phyloP scores from a whole-genome alignment of 2,113 vertebrate species.

The Pithys albifrons region DNA sequence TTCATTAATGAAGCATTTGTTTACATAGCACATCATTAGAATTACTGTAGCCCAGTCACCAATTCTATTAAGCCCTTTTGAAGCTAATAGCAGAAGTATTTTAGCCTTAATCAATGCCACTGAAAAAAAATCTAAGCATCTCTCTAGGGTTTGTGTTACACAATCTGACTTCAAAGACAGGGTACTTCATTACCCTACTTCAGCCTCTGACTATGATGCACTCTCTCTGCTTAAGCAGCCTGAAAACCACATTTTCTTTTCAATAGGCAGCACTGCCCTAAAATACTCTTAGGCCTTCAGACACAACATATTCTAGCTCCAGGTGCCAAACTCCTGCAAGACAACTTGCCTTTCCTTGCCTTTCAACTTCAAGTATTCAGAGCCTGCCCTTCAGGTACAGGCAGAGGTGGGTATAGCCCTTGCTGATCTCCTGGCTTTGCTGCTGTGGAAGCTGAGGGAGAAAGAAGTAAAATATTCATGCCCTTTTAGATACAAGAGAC shows the following conservation, averaged over 20 bases:
- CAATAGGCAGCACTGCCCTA: conserved; percentile 1
- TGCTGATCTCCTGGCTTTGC: background rate
- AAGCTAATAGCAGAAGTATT: background rate
- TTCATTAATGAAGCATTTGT: conserved; percentile 1
- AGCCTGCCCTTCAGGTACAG: background rate
- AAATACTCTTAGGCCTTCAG: background rate
- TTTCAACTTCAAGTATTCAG: background rate
- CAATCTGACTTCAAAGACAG: background rate
- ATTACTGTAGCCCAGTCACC: background rate
- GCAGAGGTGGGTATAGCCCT: background rate
- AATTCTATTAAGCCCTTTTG: background rate
- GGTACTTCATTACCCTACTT: background rate
- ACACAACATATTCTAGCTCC: background rate
- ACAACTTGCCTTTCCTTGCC: background rate
- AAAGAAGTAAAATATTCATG: background rate
- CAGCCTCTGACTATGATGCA: background rate
- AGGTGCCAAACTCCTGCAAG: background rate
- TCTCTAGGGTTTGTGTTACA: background rate
- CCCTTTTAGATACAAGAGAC: background rate
- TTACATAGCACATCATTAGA: background rate
- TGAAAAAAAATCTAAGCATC: background rate
- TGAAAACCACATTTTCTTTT: conserved; percentile 20
- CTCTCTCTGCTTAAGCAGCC: background rate
- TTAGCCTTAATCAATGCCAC: background rate
- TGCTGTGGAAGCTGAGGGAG: background rate